Percentiles rank a stretch among this genome's conserved stretches.
Evolutionary conservation across 1,140 invertebrate genomes (phyloP).

Genomic region (Dolichoris vasculosae): DNA sequence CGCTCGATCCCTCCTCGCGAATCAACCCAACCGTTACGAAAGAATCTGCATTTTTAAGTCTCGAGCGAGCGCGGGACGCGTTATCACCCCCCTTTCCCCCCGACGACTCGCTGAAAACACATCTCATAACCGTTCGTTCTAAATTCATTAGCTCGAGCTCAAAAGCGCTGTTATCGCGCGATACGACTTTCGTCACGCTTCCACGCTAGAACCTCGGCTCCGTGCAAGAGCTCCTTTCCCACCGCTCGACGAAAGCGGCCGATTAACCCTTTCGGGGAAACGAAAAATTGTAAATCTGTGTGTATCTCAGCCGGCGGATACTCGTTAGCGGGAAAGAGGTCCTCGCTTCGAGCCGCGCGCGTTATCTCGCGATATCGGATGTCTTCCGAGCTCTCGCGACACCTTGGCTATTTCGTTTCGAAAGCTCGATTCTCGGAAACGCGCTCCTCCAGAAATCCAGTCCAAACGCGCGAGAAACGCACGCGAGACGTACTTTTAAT

Average conservation of each 20-base stretch:
- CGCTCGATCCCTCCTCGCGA: background rate
- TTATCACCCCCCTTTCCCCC: background rate
- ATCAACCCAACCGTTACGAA: slow-evolving; percentile 43
- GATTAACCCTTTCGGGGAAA: background rate
- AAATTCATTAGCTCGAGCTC: slow-evolving; percentile 65
- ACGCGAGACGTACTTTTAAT: slow-evolving; percentile 16
- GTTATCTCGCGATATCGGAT: slow-evolving; percentile 11
- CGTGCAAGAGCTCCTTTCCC: background rate
- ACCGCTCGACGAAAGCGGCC: background rate
- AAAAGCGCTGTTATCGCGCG: background rate
- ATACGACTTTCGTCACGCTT: slow-evolving; percentile 1
- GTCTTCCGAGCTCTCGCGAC: background rate
- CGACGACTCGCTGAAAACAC: background rate
- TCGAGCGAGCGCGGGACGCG: background rate
- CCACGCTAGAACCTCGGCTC: background rate
- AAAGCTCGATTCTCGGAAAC: slow-evolving; percentile 13
- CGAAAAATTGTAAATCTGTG: background rate
- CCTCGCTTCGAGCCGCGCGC: background rate
- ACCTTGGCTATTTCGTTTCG: slow-evolving; percentile 3
- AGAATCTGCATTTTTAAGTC: slow-evolving; percentile 63
- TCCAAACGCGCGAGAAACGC: background rate
- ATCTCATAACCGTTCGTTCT: slow-evolving; percentile 59
- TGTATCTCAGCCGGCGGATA: background rate
- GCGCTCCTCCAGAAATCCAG: no score
- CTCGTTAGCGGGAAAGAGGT: slow-evolving; percentile 17